Evolutionary conservation across 2,888 invertebrate genomes (phyloP), one percentile per base, ranked within the genome.

Genomic region (Timandra comae): DNA sequence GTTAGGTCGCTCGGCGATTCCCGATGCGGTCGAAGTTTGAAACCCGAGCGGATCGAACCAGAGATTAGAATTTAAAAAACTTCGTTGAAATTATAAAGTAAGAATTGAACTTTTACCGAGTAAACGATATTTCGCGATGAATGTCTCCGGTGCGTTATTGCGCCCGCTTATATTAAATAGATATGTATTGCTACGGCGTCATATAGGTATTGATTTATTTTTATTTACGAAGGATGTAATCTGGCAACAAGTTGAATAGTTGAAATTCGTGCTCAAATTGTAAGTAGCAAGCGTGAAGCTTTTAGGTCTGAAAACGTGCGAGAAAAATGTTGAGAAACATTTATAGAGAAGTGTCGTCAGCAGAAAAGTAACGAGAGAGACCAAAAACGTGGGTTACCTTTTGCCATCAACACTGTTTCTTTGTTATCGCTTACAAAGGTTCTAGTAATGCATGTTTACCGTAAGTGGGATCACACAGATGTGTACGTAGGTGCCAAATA

Each of bases 371-470:
- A 61, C 56, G 55, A 63, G 61, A 67, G 70, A 79, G 77, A 74
- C 84, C 84, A 84, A 84, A 84, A 79, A 82, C 69, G 62, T 78
- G 79, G 78, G 84, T 84, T 85, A 85, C 84, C 84, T 80, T 74
- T 68, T 71, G 78, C 80, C 82, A 80, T 81, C 80, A 67, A 68
- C 59, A 61, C 62, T 65, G 38, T 66, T 70, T 67, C 57, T 63
- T 68, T 66, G 55, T 67, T 74, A 75, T 62, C 70, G 66, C 67
- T 66, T 69, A 72, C 72, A 49, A 53, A 55, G 44, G 38, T 47
- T 46, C 44, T 38, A 44, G 39, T 61, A 63, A 56, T 54, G 54
- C 62, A 73, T 68, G 70, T 63, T n/a, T n/a, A n/a, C n/a, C n/a
- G n/a, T n/a, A n/a, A n/a, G n/a, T n/a, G n/a, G n/a, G n/a, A n/a